These are phyloP conservation scores for Caenorhabditis sp. DNA, from an alignment of 2,888 invertebrate species.

Conservation along the genomic window DNA sequence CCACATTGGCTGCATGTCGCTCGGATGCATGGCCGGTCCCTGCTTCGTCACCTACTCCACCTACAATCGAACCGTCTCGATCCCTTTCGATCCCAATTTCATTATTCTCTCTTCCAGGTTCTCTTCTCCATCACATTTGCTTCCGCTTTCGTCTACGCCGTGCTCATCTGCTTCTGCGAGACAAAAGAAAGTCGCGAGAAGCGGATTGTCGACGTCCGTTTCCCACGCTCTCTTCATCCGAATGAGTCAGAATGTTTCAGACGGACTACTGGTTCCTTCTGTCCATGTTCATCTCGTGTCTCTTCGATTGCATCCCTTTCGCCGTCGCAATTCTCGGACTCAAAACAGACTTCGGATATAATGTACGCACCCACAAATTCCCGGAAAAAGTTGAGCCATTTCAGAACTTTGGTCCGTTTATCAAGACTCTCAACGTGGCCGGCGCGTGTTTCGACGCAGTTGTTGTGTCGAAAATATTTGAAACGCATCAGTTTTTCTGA, in stretches of 20 bases:
- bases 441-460: slow-evolving; percentile 44
- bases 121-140: background rate
- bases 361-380: background rate
- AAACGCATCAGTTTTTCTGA: slow-evolving; percentile 39
- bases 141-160: slow-evolving; percentile 9
- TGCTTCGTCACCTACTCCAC: slow-evolving; percentile 21
- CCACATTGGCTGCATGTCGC: slow-evolving; percentile 39
- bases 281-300: slow-evolving; percentile 32
- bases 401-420: slow-evolving; percentile 48
- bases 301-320: slow-evolving; percentile 45
- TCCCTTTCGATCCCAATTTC: too few species aligned
- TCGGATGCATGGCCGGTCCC: slow-evolving; percentile 41
- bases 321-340: slow-evolving; percentile 18
- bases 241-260: slow-evolving; percentile 13
- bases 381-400: background rate
- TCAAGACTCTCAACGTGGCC: slow-evolving; percentile 42
- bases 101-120: background rate
- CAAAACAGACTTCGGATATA: slow-evolving; percentile 4
- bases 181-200: slow-evolving; percentile 20
- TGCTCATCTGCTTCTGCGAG: slow-evolving; percentile 46
- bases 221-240: background rate
- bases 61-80: slow-evolving; percentile 28
- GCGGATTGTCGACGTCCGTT: slow-evolving; percentile 38
- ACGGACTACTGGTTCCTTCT: slow-evolving; percentile 53
- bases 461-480: slow-evolving; percentile 48